Conservation (phyloP, 2,797 vertebrate genomes). For the Acestrorhynchus altus region DNA sequence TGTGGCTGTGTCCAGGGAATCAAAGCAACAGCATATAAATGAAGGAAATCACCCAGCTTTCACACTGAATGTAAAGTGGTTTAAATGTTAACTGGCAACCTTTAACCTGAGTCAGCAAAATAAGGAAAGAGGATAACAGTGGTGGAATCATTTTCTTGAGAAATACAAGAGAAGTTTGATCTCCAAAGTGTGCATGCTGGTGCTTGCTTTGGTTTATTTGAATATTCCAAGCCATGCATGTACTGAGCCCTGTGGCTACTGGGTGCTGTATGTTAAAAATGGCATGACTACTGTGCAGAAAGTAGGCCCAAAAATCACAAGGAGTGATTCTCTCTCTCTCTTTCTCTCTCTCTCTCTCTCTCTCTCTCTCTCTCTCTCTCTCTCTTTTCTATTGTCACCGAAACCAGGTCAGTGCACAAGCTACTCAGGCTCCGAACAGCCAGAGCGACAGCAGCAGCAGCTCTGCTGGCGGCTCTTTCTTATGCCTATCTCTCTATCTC, state of each 20-base stretch:
- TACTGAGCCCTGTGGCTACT: constrained; percentile 7
- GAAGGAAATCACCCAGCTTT: too few relatives aligned
- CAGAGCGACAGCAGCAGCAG: neutral
- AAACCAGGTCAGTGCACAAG: constrained; percentile 46
- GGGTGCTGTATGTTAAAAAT: constrained; percentile 15
- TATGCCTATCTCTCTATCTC: constrained; percentile 21
- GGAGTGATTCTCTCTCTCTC: too few relatives aligned
- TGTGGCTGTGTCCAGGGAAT: neutral
- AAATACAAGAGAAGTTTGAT: neutral
- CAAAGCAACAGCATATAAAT: neutral
- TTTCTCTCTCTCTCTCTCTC: neutral
- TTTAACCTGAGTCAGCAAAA: constrained; percentile 2
- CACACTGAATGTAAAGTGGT: too few relatives aligned
- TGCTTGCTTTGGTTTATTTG: constrained; percentile 26
- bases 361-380: constrained; percentile 3
- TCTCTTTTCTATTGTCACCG: constrained; percentile 6
- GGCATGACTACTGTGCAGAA: constrained; percentile 4
- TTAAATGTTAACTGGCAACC: too few relatives aligned
- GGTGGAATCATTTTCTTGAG: too few relatives aligned
- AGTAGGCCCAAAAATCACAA: constrained; percentile 28
- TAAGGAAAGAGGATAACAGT: neutral
- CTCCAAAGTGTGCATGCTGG: neutral
- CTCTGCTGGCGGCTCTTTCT: constrained; percentile 5
- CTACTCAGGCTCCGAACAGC: neutral
- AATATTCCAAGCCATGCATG: constrained; percentile 23